Base-by-base conservation (phyloP, 2,888 invertebrate genomes). In the Agonopterix arenella region DNA sequence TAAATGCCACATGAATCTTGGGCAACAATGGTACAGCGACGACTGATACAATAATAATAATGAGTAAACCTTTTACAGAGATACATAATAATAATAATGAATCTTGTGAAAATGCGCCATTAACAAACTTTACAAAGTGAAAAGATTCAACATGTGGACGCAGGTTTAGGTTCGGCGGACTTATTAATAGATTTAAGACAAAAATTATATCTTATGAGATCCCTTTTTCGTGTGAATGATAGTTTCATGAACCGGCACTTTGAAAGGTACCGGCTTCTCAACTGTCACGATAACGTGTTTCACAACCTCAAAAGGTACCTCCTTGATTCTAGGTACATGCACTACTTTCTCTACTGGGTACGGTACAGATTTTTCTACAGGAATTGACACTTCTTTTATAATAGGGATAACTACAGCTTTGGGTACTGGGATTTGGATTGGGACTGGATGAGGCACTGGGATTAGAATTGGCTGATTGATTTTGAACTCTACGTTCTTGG, bases 281-380 rank as follows among this genome's bases (percentile, higher is more conserved):
- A 93, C 92, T 0, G 91, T 91, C n/a, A 93, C 92, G 4, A 92
- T 90, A 9, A 93, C 76, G 63, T 93, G 93, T 58, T 93, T 93
- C 43, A 93, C 89, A 0, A 94, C 93, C 50, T 91, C 91, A 16
- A 93, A 92, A 1, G 93, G 93, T 3, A 93, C 92, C 0, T 92
- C 92, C 63, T 93, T 93, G 53, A 93, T 90, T 50, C 91, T 91
- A 0, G 93, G 93, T 36, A 93, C 91, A 37, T 92, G 92, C 0
- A 93, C 91, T 2, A 84, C 80, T 62, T 90, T 93, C 57, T 93
- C 93, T 0, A 94, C 93, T 0, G 93, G 92, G 64, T 93, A 93
- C 0, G 93, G 93, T 3, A 93, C 93, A 18, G 93, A 93, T 66
- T 93, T 94, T 62, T 94, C 93, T 0, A 94, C 91, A 0, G 93